A percentile compares a stretch with the other conserved stretches of the same genome.
Conservation (phyloP, 2,113 vertebrate species). For the Grantiella picta region DNA sequence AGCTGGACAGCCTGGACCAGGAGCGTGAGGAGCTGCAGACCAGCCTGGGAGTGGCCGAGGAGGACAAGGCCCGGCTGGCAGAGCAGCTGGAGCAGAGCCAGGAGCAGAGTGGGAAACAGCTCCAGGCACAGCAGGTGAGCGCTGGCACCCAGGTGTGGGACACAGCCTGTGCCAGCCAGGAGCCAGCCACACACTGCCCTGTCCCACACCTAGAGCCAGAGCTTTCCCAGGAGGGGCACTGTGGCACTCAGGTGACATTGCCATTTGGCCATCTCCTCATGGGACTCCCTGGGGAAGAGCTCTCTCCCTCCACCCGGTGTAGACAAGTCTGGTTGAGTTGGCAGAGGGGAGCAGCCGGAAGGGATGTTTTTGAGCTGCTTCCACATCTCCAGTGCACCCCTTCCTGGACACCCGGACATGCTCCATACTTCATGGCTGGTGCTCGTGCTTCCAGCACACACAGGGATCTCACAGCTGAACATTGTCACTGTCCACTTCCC, state of each 20-base stretch:
- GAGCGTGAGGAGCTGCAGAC: slow-evolving; percentile 81
- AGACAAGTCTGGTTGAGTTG: neutral
- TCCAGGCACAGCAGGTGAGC: slow-evolving; percentile 78
- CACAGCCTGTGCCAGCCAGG: neutral
- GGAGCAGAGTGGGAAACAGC: slow-evolving; percentile 59
- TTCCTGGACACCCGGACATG: neutral
- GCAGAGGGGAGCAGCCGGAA: neutral
- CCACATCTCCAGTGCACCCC: neutral
- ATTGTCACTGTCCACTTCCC: neutral
- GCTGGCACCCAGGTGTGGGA: neutral
- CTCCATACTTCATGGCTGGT: neutral
- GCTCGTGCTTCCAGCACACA: neutral
- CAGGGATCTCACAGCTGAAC: neutral
- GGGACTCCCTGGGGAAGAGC: neutral
- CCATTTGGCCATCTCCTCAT: accelerated
- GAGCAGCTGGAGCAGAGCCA: slow-evolving; percentile 62
- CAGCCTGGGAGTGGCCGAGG: slow-evolving; percentile 74
- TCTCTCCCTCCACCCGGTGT: neutral
- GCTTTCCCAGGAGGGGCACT: neutral
- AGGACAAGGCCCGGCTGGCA: slow-evolving; percentile 16
- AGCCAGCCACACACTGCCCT: neutral
- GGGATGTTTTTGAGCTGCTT: neutral
- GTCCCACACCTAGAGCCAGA: neutral
- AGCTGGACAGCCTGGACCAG: slow-evolving; percentile 79
- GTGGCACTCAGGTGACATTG: neutral